Evolutionary conservation across 2,113 vertebrate species (phyloP).

Genomic region (Sapayoa aenigma): DNA sequence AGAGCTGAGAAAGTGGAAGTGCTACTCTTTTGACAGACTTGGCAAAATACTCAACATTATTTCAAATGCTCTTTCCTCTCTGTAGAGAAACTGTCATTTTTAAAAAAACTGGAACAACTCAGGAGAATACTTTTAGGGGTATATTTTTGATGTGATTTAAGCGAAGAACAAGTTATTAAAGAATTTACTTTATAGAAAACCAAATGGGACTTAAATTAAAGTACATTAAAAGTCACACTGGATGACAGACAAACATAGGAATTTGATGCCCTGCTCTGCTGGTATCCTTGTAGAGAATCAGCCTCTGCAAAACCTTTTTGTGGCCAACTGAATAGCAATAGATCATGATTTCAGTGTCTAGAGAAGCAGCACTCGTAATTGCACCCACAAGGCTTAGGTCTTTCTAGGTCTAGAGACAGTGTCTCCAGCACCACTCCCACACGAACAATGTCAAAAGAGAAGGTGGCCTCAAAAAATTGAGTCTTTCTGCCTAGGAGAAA

Average conservation of each 20-base stretch:
- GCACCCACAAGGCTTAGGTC: background rate
- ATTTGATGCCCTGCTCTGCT: background rate
- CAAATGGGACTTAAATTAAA: background rate
- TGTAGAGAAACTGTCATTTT: conserved; percentile 63
- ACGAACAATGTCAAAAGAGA: background rate
- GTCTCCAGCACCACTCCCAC: background rate
- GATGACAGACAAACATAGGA: background rate
- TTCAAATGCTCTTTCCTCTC: conserved; percentile 72
- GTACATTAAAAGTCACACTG: background rate
- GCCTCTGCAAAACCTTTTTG: background rate
- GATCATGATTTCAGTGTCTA: background rate
- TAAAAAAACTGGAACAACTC: background rate
- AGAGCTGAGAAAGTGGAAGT: conserved; percentile 72
- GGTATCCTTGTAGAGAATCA: background rate
- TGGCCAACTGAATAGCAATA: background rate
- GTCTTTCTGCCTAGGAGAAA: background rate
- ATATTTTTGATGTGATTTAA: conserved; percentile 64
- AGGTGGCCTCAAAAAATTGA: background rate
- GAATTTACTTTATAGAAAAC: conserved; percentile 40
- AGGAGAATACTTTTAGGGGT: conserved; percentile 43
- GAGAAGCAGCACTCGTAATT: background rate
- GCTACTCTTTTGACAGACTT: conserved; percentile 80
- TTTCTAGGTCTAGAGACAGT: background rate
- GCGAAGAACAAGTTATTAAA: conserved; percentile 49
- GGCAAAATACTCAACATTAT: conserved; percentile 79